Percentiles rank a stretch among this genome's conserved stretches.
These are phyloP conservation scores for Callimorpha dominula DNA, from an alignment of 2,888 invertebrate species.

Conservation along the genomic window DNA sequence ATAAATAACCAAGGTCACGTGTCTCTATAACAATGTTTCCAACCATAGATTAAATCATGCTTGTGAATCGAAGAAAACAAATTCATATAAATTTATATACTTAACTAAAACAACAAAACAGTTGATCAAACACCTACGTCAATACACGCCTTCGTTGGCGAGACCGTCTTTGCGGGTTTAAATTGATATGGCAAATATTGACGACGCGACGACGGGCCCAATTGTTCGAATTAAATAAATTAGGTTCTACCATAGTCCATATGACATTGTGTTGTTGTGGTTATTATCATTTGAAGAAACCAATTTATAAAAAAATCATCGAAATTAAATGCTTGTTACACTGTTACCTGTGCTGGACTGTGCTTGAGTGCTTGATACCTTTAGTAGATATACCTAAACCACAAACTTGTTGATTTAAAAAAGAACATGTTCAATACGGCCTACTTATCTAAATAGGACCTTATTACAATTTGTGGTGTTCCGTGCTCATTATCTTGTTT, in stretches of 20 bases:
- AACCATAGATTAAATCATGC: neutral
- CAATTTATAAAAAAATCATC: neutral
- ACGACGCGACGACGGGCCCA: neutral
- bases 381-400: no score
- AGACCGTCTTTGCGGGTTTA: neutral
- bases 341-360: no score
- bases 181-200: neutral
- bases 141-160: neutral
- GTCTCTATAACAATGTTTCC: neutral
- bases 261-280: neutral
- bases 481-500: neutral
- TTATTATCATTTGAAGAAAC: neutral
- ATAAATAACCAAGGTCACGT: neutral
- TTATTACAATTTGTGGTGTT: neutral
- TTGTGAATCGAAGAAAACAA: neutral
- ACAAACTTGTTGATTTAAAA: neutral
- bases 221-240: conserved; percentile 8
- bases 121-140: conserved; percentile 12
- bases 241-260: no score
- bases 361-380: no score
- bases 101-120: conserved; percentile 1
- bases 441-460: neutral
- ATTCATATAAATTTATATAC: neutral
- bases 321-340: neutral
- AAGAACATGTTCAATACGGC: neutral